Evolutionary conservation across 2,797 vertebrate genomes (phyloP).

Genomic region (Chloroceryle inda): DNA sequence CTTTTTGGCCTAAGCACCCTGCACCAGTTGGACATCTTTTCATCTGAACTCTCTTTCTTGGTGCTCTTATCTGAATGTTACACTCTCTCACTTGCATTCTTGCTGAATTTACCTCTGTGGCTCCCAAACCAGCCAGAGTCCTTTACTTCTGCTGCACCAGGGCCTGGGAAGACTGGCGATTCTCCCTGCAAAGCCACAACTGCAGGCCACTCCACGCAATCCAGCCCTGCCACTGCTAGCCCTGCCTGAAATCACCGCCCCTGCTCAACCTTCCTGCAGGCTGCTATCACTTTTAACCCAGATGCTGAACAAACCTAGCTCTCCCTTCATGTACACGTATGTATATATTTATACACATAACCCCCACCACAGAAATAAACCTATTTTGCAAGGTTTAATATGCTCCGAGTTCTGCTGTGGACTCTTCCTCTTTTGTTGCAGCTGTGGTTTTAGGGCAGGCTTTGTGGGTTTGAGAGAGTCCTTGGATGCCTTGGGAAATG

Average conservation of each 20-base stretch:
- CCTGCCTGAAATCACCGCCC: neutral
- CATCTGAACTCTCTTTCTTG: neutral
- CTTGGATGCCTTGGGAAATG: slow-evolving; percentile 66
- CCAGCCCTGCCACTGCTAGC: neutral
- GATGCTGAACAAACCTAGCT: neutral
- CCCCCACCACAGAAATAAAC: neutral
- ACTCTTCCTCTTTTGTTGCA: slow-evolving; percentile 72
- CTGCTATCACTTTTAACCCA: neutral
- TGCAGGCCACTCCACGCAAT: neutral
- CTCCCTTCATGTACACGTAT: neutral
- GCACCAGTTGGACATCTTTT: neutral
- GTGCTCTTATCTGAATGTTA: neutral
- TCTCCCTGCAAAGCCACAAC: neutral
- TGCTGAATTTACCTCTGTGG: neutral
- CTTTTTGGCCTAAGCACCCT: neutral
- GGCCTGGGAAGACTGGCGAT: neutral
- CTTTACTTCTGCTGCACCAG: neutral
- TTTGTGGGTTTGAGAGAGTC: slow-evolving; percentile 70
- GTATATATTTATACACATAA: neutral
- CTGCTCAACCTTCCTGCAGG: neutral
- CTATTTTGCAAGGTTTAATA: slow-evolving; percentile 57
- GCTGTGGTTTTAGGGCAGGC: slow-evolving; percentile 70
- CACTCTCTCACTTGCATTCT: neutral
- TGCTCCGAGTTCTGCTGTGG: slow-evolving; percentile 23
- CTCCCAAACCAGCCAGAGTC: neutral